phyloP scores from a whole-genome alignment of 2,888 invertebrate genomes.

The Ramazzottius varieornatus region DNA sequence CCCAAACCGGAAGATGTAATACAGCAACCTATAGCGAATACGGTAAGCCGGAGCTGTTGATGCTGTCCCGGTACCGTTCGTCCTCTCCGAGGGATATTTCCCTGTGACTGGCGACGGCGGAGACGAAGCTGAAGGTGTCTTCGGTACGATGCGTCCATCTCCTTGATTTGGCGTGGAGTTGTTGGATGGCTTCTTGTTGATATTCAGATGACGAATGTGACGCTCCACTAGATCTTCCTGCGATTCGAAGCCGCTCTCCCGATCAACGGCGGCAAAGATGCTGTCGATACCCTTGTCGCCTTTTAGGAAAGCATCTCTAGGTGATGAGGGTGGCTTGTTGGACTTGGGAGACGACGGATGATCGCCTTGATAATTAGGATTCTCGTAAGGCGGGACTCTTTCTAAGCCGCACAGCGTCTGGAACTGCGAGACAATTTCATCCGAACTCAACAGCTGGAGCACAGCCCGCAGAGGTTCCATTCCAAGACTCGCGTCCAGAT shows the following conservation, averaged over 20 bases:
- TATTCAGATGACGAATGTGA: too few relatives aligned
- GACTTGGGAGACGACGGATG: too few relatives aligned
- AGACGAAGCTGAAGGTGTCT: too few relatives aligned
- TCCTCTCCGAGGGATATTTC: too few relatives aligned
- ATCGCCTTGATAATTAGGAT: too few relatives aligned
- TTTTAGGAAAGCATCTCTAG: background rate
- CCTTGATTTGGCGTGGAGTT: background rate
- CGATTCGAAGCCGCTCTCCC: background rate
- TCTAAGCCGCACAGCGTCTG: background rate
- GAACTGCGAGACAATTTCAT: background rate
- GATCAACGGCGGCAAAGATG: background rate
- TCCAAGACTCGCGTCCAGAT: too few relatives aligned
- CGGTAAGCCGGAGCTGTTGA: conserved; percentile 5
- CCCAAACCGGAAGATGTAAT: conserved; percentile 54
- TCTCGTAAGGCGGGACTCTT: background rate
- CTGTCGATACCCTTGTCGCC: background rate
- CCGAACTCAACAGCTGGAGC: too few relatives aligned
- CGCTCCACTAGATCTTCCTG: background rate
- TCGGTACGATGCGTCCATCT: background rate
- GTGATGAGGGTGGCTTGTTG: background rate
- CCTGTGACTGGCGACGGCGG: too few relatives aligned
- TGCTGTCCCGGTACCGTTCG: too few relatives aligned
- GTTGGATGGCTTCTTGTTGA: too few relatives aligned
- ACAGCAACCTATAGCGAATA: conserved; percentile 43
- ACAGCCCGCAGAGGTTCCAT: too few relatives aligned